phyloP scores from a whole-genome alignment of 2,113 vertebrate species.

The Donacobius atricapilla region DNA sequence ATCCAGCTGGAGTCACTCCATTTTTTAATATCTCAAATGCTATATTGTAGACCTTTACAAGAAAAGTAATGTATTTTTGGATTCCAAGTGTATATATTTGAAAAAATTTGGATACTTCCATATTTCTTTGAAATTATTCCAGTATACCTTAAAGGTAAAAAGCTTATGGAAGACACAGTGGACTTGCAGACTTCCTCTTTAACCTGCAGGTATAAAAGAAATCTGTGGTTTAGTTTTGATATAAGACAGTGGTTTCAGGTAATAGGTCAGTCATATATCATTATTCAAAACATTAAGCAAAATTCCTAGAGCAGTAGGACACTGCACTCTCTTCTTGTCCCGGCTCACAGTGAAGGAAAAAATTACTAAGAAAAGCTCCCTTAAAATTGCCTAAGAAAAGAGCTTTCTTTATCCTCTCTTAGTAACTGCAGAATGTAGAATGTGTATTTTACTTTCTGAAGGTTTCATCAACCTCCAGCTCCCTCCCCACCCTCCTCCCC shows the following conservation, averaged over 20 bases:
- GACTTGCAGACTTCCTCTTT: not conserved
- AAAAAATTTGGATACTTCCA: not conserved
- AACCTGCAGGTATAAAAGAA: not conserved
- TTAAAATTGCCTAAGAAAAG: not conserved
- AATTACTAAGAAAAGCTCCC: not conserved
- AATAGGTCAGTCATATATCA: not conserved
- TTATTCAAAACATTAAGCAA: not conserved
- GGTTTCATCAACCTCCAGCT: not conserved
- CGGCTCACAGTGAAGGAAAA: not conserved
- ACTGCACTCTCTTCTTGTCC: not conserved
- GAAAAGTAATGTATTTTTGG: not conserved
- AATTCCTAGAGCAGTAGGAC: not conserved
- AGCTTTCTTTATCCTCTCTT: not conserved
- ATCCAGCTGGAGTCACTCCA: not conserved
- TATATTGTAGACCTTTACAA: not conserved
- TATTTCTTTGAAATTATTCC: not conserved
- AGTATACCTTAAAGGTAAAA: not conserved
- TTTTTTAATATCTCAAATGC: not conserved
- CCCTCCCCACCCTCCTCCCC: rapidly evolving
- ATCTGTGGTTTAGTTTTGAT: not conserved
- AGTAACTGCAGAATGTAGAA: not conserved
- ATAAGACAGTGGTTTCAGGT: not conserved
- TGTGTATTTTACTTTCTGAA: not conserved
- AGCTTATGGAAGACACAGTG: not conserved
- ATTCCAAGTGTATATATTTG: not conserved